Conservation (phyloP, 1,140 invertebrate species). For the Papilio polyxenes region DNA sequence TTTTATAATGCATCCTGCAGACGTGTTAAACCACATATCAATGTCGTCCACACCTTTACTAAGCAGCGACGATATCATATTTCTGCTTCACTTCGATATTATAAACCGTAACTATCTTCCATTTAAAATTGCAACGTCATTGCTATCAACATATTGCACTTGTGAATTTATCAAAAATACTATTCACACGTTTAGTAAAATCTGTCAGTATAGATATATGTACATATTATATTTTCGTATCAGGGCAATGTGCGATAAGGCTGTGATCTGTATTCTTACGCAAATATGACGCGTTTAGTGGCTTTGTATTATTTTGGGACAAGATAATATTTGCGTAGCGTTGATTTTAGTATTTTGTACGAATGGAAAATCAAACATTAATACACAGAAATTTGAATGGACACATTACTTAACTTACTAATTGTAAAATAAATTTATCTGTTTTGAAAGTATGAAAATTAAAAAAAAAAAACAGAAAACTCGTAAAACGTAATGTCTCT, state of each 20-base stretch:
- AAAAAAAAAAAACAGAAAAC: too few relatives aligned
- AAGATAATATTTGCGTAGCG: background rate
- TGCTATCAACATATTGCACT: background rate
- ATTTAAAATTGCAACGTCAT: background rate
- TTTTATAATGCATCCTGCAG: background rate
- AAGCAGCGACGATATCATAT: background rate
- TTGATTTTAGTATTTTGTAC: slow-evolving; percentile 2
- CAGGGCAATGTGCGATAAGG: slow-evolving; percentile 30
- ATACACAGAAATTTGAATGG: background rate
- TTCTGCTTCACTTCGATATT: background rate
- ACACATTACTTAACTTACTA: background rate
- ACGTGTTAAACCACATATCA: background rate
- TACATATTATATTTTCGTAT: slow-evolving; percentile 12
- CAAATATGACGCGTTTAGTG: background rate
- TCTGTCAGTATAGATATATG: background rate
- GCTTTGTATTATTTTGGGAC: background rate
- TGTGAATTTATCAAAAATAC: background rate
- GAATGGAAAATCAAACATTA: background rate
- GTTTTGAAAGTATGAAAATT: too few relatives aligned
- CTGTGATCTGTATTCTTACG: background rate
- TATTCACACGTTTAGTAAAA: background rate
- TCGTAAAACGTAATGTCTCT: too few relatives aligned
- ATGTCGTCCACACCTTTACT: background rate
- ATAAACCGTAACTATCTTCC: background rate
- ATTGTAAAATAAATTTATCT: background rate